Conservation (phyloP, 2,888 invertebrate genomes). For the Chrysodeixis includens region DNA sequence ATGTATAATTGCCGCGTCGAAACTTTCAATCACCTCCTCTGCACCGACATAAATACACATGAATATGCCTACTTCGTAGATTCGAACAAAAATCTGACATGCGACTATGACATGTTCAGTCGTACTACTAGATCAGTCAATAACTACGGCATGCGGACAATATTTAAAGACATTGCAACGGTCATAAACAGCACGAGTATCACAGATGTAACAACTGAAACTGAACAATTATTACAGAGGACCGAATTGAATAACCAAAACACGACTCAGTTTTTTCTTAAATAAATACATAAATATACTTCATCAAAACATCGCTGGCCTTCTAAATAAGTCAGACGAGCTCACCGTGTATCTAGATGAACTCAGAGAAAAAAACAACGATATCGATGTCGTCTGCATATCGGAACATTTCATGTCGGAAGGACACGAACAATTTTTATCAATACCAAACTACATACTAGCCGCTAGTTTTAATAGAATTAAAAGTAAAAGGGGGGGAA, state of each 20-base stretch:
- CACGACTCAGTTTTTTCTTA: conserved; percentile 12
- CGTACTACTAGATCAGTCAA: not conserved
- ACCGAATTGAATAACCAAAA: no score
- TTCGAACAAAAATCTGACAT: conserved; percentile 8
- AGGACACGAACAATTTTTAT: not conserved
- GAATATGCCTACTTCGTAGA: conserved; percentile 10
- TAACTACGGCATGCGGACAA: no score
- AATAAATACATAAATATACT: conserved; percentile 2
- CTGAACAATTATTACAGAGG: no score
- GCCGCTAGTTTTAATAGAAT: not conserved
- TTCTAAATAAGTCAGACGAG: not conserved
- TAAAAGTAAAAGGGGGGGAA: conserved; percentile 6
- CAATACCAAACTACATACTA: not conserved
- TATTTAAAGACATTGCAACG: no score
- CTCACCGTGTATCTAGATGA: conserved; percentile 7
- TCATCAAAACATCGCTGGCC: conserved; percentile 5
- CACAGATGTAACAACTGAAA: no score
- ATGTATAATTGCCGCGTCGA: no score
- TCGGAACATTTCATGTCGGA: conserved; percentile 13
- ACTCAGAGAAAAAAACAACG: conserved; percentile 3
- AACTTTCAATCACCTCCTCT: no score
- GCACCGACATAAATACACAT: no score
- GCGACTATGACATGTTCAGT: conserved; percentile 3
- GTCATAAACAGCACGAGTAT: no score
- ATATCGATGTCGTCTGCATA: conserved; percentile 7